Percentiles rank a stretch among this genome's conserved stretches.
These are phyloP conservation scores for Pogona vitticeps DNA, from an alignment of 2,113 vertebrate species.

Conservation along the genomic window DNA sequence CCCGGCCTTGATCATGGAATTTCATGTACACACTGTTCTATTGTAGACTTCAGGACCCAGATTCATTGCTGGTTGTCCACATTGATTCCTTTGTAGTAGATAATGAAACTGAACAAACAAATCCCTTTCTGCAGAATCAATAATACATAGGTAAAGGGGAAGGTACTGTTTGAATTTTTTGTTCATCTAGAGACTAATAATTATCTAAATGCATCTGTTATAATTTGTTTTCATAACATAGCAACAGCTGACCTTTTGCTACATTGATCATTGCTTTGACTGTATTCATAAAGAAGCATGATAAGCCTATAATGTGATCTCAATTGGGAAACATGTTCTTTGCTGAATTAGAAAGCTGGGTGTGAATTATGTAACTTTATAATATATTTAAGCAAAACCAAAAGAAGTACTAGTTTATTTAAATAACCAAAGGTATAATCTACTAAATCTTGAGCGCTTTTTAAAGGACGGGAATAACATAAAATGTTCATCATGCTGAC, in stretches of 20 bases:
- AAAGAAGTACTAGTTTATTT: neutral
- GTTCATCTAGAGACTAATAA: accelerated
- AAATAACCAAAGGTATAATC: neutral
- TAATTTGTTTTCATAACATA: neutral
- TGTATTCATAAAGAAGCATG: accelerated
- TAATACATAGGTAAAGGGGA: neutral
- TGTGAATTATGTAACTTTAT: neutral
- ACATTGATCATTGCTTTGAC: neutral
- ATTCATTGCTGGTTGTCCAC: neutral
- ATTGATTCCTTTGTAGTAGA: neutral
- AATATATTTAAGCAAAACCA: neutral
- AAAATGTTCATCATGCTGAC: neutral
- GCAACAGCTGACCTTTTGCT: neutral
- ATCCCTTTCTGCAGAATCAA: neutral
- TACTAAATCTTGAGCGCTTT: neutral
- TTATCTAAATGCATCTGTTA: accelerated
- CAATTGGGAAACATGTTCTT: neutral
- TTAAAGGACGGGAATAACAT: neutral
- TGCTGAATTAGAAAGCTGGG: neutral
- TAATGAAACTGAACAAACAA: neutral
- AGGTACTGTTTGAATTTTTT: neutral
- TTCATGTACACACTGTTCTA: neutral
- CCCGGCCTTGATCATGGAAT: neutral
- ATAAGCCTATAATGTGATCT: neutral
- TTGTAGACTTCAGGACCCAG: neutral